phyloP scores from a whole-genome alignment of 2,888 invertebrate genomes.

The Acanthosepion pharaonis region DNA sequence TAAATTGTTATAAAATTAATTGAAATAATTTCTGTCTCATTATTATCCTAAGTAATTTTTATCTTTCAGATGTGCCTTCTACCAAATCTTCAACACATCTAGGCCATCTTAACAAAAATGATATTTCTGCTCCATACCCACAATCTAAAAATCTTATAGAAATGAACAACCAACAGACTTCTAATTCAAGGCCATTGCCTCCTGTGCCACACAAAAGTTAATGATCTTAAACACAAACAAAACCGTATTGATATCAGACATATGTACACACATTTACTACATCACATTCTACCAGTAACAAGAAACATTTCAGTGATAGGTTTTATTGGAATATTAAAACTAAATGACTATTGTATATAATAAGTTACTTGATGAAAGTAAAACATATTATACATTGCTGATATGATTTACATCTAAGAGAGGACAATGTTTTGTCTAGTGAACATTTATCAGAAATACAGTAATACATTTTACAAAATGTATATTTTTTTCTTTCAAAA shows the following conservation, averaged over 20 bases:
- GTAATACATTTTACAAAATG: background rate
- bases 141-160: constrained; percentile 33
- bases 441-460: too few species aligned
- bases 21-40: too few species aligned
- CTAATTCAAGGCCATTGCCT: background rate
- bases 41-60: background rate
- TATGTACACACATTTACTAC: background rate
- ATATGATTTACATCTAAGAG: background rate
- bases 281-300: background rate
- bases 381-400: background rate
- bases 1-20: too few species aligned
- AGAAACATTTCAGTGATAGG: background rate
- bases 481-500: background rate
- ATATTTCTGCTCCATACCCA: constrained; percentile 33
- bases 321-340: background rate
- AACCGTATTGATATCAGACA: background rate
- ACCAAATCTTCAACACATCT: background rate
- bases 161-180: constrained; percentile 4
- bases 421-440: background rate
- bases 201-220: background rate
- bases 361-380: too few species aligned
- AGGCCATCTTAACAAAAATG: background rate
- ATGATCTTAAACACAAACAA: background rate
- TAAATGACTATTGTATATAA: background rate
- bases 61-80: background rate